Evolutionary conservation across 2,113 vertebrate genomes (phyloP).

Genomic region (Paratilapia polleni): DNA sequence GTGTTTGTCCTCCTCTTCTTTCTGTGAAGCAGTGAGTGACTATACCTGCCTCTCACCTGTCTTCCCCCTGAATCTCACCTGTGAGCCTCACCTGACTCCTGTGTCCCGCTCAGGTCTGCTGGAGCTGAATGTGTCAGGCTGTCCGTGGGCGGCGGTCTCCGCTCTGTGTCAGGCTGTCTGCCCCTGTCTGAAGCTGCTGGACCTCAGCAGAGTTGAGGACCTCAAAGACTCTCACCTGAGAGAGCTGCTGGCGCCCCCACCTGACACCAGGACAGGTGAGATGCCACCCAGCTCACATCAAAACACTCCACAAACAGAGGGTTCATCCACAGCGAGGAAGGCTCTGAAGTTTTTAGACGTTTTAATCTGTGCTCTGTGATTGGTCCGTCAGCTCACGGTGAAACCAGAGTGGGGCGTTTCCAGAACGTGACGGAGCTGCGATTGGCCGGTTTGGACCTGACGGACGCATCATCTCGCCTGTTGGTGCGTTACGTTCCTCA

Average conservation of each 20-base stretch:
- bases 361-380: slow-evolving; percentile 33
- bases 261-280: slow-evolving; percentile 86
- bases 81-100: not conserved
- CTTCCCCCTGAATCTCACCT: too few species aligned
- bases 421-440: slow-evolving; percentile 89
- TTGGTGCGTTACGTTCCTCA: slow-evolving; percentile 87
- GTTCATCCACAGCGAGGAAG: not conserved
- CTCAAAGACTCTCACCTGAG: slow-evolving; percentile 91
- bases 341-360: not conserved
- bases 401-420: slow-evolving; percentile 85
- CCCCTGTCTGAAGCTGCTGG: slow-evolving; percentile 87
- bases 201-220: slow-evolving; percentile 90
- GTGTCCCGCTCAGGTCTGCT: slow-evolving; percentile 80
- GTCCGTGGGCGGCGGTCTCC: slow-evolving; percentile 87
- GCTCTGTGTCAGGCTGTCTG: slow-evolving; percentile 89
- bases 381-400: slow-evolving; percentile 79
- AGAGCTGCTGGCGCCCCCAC: slow-evolving; percentile 87
- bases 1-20: not conserved
- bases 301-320: not conserved
- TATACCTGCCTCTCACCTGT: not conserved
- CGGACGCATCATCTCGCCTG: slow-evolving; percentile 84
- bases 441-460: slow-evolving; percentile 87
- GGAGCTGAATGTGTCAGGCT: slow-evolving; percentile 88
- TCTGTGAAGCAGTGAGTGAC: not conserved
- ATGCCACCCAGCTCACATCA: not conserved